Evolutionary conservation across 2,113 vertebrate genomes (phyloP), one percentile per base, ranked within the genome.

Genomic region (Megaceryle maxima): DNA sequence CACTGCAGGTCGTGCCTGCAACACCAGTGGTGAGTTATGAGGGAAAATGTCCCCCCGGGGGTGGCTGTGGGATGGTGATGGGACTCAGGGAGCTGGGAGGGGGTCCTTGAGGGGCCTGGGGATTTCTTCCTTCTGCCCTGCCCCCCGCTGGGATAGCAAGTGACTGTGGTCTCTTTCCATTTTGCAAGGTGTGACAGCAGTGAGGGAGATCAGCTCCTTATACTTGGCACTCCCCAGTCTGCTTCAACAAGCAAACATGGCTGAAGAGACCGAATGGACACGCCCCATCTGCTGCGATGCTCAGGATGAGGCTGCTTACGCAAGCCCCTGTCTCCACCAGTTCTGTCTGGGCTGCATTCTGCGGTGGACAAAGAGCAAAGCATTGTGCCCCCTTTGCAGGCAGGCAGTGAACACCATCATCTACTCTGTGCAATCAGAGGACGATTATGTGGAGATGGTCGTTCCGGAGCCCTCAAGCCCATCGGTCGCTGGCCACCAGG

Each of bases 221-320:
- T 56, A 15, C 53, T 56, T 31, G 28, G 16, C 15, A 31, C 28
- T 17, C 53, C 53, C 53, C 53, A 56, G 53, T 26, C 28, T 10
- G 28, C 53, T 29, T 10, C 53, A 56, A 50, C 48, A 24, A n/a
- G 20, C 11, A 24, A 35, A 22, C 35, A 7, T 20, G 39, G 5
- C 18, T 22, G 4, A 12, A 3, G 46, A 51, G 16, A 26, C 17
- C 0, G 0, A 55, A 3, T 33, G 35, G 41, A 67, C 9, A 20
- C 75, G 44, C 41, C 16, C 56, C 13, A 14, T 57, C 13, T 66
- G 22, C 16, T 7, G 8, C 4, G 4, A 37, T 3, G 1, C 5
- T 12, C 12, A 15, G 1, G 4, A 15, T 1, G 4, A 10, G 11
- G 5, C 39, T 5, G 8, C 17, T 10, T 28, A 21, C 2, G 6